Base-by-base conservation (phyloP, 2,113 vertebrate species). In the Ginglymostoma cirratum region DNA sequence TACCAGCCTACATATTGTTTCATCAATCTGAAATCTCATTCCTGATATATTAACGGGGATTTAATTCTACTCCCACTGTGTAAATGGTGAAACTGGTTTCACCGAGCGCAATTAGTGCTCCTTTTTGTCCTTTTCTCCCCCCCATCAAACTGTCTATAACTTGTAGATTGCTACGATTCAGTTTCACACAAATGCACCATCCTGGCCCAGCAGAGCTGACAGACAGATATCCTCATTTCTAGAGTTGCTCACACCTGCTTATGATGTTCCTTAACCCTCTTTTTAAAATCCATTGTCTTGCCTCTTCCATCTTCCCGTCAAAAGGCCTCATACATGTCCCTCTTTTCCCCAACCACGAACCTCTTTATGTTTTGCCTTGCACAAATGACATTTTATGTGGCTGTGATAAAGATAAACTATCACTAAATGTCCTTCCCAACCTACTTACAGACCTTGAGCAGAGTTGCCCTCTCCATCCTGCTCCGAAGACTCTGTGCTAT, bases 1-100 rank as follows among this genome's bases (percentile, higher is more conserved):
- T 38, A 67, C 89, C 65, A 42, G 34, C 67, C 0, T 10, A 42
- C 61, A n/a, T 93, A 66, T 66, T 93, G 89, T 66, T 65, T 61
- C 61, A 93, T 93, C 34, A 66, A 93, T 93, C n/a, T 66, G n/a
- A 38, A 66, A 66, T n/a, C 89, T 67, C 89, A 93, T 34, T 67
- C 6, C 61, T 42, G 6, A 93, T 67, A 38, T 66, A 93, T 38
- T 66, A 38, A 67, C 55, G 66, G 89, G 19, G 65, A 65, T 66
- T 93, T 92, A 38, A 93, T 93, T 93, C 65, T n/a, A 21, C n/a
- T 42, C 89, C 65, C n/a, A 23, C 34, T 38, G 34, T 21, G 85
- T 87, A 87, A 52, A 23, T 87, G 23, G 85, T 10, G 55, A 30
- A 90, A 15, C 14, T n/a, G 10, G 3, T 65, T 92, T 92, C 30